Evolutionary conservation across 1,140 invertebrate species (phyloP).

Genomic region (Caenorhabditis latens): DNA sequence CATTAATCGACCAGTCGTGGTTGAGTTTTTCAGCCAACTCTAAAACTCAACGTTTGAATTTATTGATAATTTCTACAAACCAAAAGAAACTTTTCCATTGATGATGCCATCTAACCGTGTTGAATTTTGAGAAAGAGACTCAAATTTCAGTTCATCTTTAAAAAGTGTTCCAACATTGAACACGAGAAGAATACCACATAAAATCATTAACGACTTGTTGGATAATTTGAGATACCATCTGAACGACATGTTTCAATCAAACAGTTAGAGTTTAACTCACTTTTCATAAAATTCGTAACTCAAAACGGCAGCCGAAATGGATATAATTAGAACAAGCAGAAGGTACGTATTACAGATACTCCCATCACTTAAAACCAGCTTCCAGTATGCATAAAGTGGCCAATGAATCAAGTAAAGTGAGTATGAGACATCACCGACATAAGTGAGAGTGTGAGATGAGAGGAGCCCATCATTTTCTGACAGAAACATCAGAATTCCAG

Average conservation of each 20-base stretch:
- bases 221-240: slow-evolving; percentile 4
- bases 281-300: not conserved
- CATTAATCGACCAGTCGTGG: not conserved
- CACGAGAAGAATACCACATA: not conserved
- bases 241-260: not conserved
- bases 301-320: not conserved
- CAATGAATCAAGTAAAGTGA: slow-evolving; percentile 20
- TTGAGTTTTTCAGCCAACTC: not conserved
- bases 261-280: not conserved
- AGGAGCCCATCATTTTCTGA: not conserved
- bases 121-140: not conserved
- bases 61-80: not conserved
- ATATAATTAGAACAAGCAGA: not conserved
- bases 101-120: not conserved
- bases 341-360: not conserved
- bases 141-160: not conserved
- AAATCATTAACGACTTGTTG: not conserved
- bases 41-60: not conserved
- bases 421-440: slow-evolving; percentile 34
- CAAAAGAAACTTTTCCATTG: not conserved
- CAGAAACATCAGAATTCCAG: not conserved
- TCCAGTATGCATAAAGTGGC: slow-evolving; percentile 20
- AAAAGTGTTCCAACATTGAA: not conserved
- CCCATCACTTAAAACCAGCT: not conserved
- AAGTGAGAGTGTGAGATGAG: not conserved